phyloP scores from a whole-genome alignment of 1,140 invertebrate genomes.

The Drosophila miranda region DNA sequence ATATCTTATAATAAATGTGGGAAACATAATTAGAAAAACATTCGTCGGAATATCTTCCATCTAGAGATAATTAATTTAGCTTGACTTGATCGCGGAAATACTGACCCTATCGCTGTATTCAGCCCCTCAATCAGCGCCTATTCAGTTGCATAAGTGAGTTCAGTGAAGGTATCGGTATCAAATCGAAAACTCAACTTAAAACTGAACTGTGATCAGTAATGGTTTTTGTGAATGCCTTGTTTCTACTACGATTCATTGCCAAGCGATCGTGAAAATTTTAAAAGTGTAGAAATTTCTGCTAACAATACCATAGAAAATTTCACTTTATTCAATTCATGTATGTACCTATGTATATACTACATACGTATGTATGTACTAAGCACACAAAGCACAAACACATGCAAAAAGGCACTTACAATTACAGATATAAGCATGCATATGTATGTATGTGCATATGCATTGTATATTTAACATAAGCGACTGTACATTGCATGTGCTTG shows the following conservation, averaged over 20 bases:
- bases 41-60: slow-evolving; percentile 13
- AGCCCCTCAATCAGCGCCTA: not conserved
- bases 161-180: slow-evolving; percentile 16
- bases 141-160: slow-evolving; percentile 31
- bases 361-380: slow-evolving; percentile 12
- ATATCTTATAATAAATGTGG: not conserved
- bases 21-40: slow-evolving; percentile 24
- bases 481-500: slow-evolving; percentile 12
- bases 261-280: not conserved
- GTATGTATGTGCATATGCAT: slow-evolving; percentile 21
- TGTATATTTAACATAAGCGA: slow-evolving; percentile 34
- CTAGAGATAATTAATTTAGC: slow-evolving; percentile 20
- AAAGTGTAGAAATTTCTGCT: slow-evolving; percentile 46
- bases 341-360: not conserved
- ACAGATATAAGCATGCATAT: slow-evolving; percentile 18
- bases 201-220: slow-evolving; percentile 18
- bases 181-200: slow-evolving; percentile 7
- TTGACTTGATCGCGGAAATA: slow-evolving; percentile 12
- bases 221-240: slow-evolving; percentile 6
- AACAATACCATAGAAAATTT: slow-evolving; percentile 48
- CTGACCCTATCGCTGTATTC: too few species aligned
- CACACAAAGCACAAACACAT: slow-evolving; percentile 9
- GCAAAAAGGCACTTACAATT: slow-evolving; percentile 14
- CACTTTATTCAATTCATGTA: slow-evolving; percentile 62
- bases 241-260: slow-evolving; percentile 20